Evolutionary conservation across 2,888 invertebrate species (phyloP).

Genomic region (Eupsilia transversa): DNA sequence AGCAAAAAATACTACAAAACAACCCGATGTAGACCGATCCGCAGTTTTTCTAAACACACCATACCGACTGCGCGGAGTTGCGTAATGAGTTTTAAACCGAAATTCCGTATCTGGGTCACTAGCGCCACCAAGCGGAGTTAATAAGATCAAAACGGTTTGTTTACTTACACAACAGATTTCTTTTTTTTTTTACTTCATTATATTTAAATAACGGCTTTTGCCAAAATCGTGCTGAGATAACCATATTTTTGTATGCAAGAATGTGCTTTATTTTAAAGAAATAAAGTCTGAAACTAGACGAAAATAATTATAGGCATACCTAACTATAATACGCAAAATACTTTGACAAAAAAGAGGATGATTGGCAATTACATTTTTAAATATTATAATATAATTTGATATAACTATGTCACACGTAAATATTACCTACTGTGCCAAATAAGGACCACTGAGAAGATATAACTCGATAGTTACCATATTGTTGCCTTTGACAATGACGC

Average conservation of each 20-base stretch:
- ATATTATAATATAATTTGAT: neutral
- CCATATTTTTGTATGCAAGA: slow-evolving; percentile 7
- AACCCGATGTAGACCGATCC: slow-evolving; percentile 11
- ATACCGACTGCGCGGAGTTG: slow-evolving; percentile 62
- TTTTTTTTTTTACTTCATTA: slow-evolving; percentile 61
- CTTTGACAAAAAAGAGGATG: slow-evolving; percentile 7
- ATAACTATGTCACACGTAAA: neutral
- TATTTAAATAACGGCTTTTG: slow-evolving; percentile 63
- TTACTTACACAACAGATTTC: slow-evolving; percentile 75
- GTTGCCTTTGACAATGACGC: neutral
- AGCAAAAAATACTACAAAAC: slow-evolving; percentile 35
- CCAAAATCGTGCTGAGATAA: slow-evolving; percentile 40
- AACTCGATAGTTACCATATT: neutral
- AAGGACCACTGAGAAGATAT: neutral
- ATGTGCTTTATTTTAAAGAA: neutral
- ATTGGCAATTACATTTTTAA: neutral
- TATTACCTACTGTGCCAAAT: neutral
- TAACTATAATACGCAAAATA: neutral
- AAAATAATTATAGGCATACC: neutral
- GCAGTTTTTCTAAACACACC: slow-evolving; percentile 41
- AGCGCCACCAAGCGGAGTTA: slow-evolving; percentile 64
- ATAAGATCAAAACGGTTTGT: slow-evolving; percentile 74
- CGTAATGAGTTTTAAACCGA: slow-evolving; percentile 69
- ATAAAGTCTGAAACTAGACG: neutral
- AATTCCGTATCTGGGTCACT: slow-evolving; percentile 72